Base-by-base conservation (phyloP, 2,113 vertebrate genomes). In the Clarias gariepinus region DNA sequence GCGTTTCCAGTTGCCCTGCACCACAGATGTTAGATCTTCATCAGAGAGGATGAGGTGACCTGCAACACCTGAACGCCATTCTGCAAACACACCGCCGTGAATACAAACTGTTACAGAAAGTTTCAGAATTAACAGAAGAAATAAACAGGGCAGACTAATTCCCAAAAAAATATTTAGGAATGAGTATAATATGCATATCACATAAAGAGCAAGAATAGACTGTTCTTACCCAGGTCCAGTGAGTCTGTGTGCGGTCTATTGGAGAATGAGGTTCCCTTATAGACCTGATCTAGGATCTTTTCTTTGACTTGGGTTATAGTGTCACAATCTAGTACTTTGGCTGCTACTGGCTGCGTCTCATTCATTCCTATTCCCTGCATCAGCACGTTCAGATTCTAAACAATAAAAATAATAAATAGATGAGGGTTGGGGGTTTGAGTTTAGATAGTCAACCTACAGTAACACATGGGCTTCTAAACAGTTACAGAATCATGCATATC, bases 221-320 rank as follows among this genome's bases (percentile, higher is more conserved):
- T 30, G 18, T 89, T 52, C 97, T 97, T 63, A 99, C 98, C 98
- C 0, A 99, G 94, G 90, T 99, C 98, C 87, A 99, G 93, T 4
- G 97, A 95, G 87, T 98, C 96, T 0, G 96, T 93, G 83, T 98
- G 97, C 1, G 97, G 98, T 6, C 98, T 94, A 90, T 98, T 96
- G 89, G 96, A 96, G 88, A 96, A 97, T 3, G 97, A 96, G 0
- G 96, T 96, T 89, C 97, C 96, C 91, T 99, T 99, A 90, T 96
- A 99, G 86, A 97, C 95, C 94, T 99, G 98, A 86, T 99, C 98
- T 52, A 99, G 94, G 90, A 99, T 96, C 91, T 99, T 99, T 93
- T 99, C 98, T 90, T 99, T 99, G 91, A 98, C 98, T 91, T 99
- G 98, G 1, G 96, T 97, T 93, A 99, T 98, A 90, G 97, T 98